Percentiles rank a stretch among this genome's conserved stretches.
These are phyloP conservation scores for human DNA, from an alignment of 2,113 vertebrate genomes.

Conservation along the genomic window GRCh38 chr14:29633001-29633500, in stretches of 20 bases:
- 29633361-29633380: background rate
- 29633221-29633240: background rate
- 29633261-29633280: background rate
- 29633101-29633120: background rate
- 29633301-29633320: background rate
- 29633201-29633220: background rate
- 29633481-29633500: background rate
- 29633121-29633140: background rate
- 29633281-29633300: background rate
- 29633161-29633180: background rate
- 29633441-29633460: background rate
- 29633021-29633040: background rate
- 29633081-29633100: background rate
- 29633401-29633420: background rate
- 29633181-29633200: background rate
- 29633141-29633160: background rate
- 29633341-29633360: slow-evolving; percentile 28
- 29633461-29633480: background rate
- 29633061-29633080: background rate
- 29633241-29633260: background rate
- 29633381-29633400: background rate
- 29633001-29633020: slow-evolving; percentile 40
- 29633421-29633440: background rate
- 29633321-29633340: background rate
- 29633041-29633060: background rate